phyloP scores from a whole-genome alignment of 2,888 invertebrate species.

The Monoplex corrugatus region DNA sequence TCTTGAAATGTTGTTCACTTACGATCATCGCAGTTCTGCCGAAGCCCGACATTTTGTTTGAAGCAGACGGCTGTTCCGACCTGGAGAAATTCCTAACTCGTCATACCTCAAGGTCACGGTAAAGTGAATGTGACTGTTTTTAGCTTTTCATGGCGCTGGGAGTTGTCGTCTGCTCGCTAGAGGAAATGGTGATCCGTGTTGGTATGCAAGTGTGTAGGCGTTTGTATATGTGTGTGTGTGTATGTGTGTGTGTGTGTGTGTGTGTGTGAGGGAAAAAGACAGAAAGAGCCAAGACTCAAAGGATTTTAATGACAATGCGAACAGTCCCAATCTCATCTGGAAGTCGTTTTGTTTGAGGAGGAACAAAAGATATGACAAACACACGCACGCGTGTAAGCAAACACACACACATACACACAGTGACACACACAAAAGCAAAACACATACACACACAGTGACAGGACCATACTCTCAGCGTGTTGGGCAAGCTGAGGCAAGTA shows the following conservation, averaged over 20 bases:
- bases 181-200: not conserved
- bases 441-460: too few species aligned
- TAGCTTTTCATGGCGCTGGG: not conserved
- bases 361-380: too few species aligned
- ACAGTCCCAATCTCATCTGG: too few species aligned
- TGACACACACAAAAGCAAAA: too few species aligned
- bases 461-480: too few species aligned
- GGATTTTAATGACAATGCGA: too few species aligned
- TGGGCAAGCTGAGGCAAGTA: too few species aligned
- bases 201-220: not conserved
- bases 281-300: too few species aligned
- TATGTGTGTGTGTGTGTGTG: constrained; percentile 5
- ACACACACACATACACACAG: too few species aligned
- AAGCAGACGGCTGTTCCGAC: not conserved
- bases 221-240: not conserved
- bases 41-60: constrained; percentile 28
- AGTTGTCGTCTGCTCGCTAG: not conserved
- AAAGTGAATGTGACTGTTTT: too few species aligned
- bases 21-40: constrained; percentile 28
- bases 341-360: too few species aligned
- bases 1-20: not conserved
- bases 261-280: not conserved
- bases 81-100: constrained; percentile 32
- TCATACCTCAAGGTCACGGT: not conserved
- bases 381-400: too few species aligned